Evolutionary conservation across 2,113 vertebrate species (phyloP).

Genomic region (Thamnophis sirtalis): DNA sequence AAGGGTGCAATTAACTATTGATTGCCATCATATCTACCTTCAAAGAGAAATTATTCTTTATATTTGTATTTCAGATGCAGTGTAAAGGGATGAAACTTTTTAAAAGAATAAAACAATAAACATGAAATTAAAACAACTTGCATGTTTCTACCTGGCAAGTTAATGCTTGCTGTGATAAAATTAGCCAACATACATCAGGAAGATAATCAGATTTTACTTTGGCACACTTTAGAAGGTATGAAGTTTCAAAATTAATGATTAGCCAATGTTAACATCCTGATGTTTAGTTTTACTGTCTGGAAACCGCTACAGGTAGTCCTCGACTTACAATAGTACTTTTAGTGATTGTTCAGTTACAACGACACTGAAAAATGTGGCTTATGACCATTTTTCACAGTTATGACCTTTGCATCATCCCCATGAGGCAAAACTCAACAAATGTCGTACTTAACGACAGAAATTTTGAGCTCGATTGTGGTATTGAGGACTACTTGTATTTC

Average conservation of each 20-base stretch:
- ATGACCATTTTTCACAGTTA: background rate
- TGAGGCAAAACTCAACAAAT: too few species aligned
- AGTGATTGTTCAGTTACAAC: background rate
- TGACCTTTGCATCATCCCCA: background rate
- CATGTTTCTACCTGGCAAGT: background rate
- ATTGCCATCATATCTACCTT: constrained; percentile 2
- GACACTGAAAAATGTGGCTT: background rate
- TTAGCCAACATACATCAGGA: background rate
- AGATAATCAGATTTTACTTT: background rate
- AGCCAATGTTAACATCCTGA: background rate
- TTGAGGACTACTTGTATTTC: too few species aligned
- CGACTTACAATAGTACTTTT: background rate
- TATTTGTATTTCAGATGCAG: background rate
- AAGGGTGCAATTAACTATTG: background rate
- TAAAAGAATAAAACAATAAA: background rate
- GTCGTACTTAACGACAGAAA: too few species aligned
- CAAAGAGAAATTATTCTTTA: background rate
- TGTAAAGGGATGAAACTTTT: background rate
- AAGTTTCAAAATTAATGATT: background rate
- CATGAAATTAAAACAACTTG: background rate
- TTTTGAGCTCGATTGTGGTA: too few species aligned
- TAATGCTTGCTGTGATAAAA: background rate
- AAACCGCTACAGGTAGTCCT: background rate
- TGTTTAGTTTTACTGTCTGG: too few species aligned
- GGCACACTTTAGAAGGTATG: background rate